Conservation (phyloP, 1,140 invertebrate genomes). For the Plodia interpunctella region DNA sequence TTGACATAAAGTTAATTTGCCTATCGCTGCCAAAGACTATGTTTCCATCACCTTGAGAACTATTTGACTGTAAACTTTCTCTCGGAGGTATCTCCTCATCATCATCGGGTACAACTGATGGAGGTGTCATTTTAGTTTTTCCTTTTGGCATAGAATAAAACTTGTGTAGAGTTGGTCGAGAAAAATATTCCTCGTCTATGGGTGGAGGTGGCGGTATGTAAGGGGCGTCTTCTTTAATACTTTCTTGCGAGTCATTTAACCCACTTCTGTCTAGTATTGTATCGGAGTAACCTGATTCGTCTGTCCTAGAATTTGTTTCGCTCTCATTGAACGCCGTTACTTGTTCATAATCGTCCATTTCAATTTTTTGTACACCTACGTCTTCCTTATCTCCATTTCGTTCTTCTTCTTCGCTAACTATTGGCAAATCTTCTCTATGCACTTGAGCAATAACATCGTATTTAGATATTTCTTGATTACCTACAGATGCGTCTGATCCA, state of each 20-base stretch:
- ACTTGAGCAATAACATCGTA: constrained; percentile 71
- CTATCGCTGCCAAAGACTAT: constrained; percentile 65
- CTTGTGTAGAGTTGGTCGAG: constrained; percentile 51
- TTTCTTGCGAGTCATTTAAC: constrained; percentile 48
- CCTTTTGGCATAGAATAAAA: constrained; percentile 46
- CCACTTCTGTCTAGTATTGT: constrained; percentile 49
- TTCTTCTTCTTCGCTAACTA: constrained; percentile 56
- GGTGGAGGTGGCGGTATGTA: constrained; percentile 59
- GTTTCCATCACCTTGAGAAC: constrained; percentile 46
- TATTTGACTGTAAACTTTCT: constrained; percentile 54
- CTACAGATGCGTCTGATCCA: constrained; percentile 63
- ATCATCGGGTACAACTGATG: constrained; percentile 21
- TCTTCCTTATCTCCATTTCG: constrained; percentile 35
- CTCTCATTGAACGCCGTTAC: constrained; percentile 56
- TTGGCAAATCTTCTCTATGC: constrained; percentile 66
- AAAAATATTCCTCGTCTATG: constrained; percentile 59
- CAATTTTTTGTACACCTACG: constrained; percentile 21
- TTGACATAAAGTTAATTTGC: constrained; percentile 63
- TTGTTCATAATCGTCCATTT: constrained; percentile 40
- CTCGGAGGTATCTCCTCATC: constrained; percentile 44
- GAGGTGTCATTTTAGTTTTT: constrained; percentile 23
- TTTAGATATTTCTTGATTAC: constrained; percentile 69
- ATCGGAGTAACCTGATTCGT: constrained; percentile 69
- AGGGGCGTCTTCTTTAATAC: constrained; percentile 36
- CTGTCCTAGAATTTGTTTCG: constrained; percentile 60